These are phyloP conservation scores for Folsomia manolachei DNA, from an alignment of 2,888 invertebrate genomes.

Conservation along the genomic window DNA sequence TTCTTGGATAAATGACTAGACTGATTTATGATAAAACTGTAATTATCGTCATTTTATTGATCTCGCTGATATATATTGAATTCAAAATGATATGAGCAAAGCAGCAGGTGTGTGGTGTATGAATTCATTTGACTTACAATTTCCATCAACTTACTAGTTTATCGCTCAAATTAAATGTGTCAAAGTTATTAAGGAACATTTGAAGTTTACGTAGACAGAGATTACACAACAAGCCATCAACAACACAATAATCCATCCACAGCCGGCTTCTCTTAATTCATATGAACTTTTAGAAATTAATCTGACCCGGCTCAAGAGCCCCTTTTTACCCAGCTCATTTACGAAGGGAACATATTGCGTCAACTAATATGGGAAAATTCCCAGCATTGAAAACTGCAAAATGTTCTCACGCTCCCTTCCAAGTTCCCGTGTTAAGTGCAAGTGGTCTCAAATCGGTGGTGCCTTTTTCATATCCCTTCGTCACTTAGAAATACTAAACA, in stretches of 20 bases:
- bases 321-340: background rate
- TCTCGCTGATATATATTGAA: too few species aligned
- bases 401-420: constrained; percentile 1
- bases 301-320: background rate
- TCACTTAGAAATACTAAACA: too few species aligned
- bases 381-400: background rate
- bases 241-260: background rate
- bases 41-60: too few species aligned
- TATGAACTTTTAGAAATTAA: background rate
- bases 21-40: too few species aligned
- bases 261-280: background rate
- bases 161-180: too few species aligned
- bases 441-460: background rate
- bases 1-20: too few species aligned
- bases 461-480: background rate
- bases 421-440: background rate
- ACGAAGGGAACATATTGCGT: background rate
- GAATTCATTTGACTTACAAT: too few species aligned
- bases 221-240: background rate
- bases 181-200: background rate
- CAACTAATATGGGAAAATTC: constrained; percentile 6
- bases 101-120: too few species aligned
- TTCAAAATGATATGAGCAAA: too few species aligned
- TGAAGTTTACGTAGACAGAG: background rate
- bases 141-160: too few species aligned